Conservation (phyloP, 2,888 invertebrate species). For the Macropis europaea region DNA sequence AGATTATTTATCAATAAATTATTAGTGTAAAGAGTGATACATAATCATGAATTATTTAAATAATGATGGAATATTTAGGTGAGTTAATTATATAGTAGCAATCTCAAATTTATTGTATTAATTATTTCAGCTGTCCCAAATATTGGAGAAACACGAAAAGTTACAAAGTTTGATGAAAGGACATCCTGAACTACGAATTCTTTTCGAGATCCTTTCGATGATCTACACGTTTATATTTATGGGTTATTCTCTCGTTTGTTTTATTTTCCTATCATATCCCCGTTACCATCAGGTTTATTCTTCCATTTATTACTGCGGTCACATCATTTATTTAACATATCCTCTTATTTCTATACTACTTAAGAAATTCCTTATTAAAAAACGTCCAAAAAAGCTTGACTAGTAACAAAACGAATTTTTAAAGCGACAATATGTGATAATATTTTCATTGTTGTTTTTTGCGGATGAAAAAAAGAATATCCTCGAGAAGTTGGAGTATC, state of each 20-base stretch:
- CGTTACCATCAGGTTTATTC: conserved; percentile 86
- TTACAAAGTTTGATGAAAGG: conserved; percentile 80
- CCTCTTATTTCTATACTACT: conserved; percentile 80
- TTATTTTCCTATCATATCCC: conserved; percentile 85
- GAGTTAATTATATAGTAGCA: no score
- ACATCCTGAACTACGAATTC: conserved; percentile 76
- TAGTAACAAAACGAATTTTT: background rate
- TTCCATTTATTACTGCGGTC: conserved; percentile 86
- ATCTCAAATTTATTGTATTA: conserved; percentile 18
- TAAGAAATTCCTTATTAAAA: conserved; percentile 9
- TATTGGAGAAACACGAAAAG: conserved; percentile 81
- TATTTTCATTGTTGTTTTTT: background rate
- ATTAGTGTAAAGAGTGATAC: no score
- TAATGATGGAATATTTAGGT: no score
- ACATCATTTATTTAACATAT: conserved; percentile 86
- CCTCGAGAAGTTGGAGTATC: no score
- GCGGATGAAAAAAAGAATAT: no score
- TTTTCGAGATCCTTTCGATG: conserved; percentile 84
- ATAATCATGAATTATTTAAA: no score
- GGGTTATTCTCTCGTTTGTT: conserved; percentile 91
- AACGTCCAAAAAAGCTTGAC: background rate
- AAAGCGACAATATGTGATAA: background rate
- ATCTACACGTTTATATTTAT: conserved; percentile 89
- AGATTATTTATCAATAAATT: no score
- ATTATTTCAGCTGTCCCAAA: conserved; percentile 81